phyloP scores from a whole-genome alignment of 2,888 invertebrate genomes.

The Heliothis peltigera region DNA sequence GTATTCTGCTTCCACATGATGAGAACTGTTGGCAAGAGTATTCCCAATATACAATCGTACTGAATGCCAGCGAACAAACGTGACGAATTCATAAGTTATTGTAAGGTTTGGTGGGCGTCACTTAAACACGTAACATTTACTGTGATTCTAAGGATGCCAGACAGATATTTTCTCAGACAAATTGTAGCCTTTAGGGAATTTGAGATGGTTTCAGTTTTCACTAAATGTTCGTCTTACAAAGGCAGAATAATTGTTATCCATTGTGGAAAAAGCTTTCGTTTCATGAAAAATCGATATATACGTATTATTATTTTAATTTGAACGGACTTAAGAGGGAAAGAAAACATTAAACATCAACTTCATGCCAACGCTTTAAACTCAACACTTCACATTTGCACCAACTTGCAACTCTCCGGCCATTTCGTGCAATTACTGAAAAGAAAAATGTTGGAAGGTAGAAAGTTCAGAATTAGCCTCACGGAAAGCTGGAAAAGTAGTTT shows the following conservation, averaged over 20 bases:
- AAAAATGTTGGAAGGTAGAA: conserved; percentile 67
- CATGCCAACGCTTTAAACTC: conserved; percentile 29
- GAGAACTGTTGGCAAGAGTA: conserved; percentile 46
- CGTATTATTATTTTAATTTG: background rate
- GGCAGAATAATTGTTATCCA: background rate
- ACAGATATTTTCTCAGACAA: conserved; percentile 12
- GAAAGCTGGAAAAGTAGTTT: conserved; percentile 65
- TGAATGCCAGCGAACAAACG: conserved; percentile 41
- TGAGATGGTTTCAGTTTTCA: background rate
- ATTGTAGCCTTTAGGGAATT: conserved; percentile 13
- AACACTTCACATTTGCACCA: conserved; percentile 54
- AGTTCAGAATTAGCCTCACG: conserved; percentile 72
- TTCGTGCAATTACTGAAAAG: conserved; percentile 75
- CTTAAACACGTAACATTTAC: conserved; percentile 24
- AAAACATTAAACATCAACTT: conserved; percentile 28
- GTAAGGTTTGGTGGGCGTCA: conserved; percentile 23
- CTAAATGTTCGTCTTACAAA: background rate
- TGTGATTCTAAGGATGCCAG: conserved; percentile 28
- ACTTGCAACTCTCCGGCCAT: conserved; percentile 61
- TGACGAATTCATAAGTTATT: conserved; percentile 48
- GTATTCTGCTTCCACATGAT: conserved; percentile 31
- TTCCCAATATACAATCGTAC: conserved; percentile 46
- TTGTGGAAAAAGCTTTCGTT: background rate
- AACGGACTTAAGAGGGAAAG: background rate
- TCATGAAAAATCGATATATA: too few relatives aligned